phyloP scores from a whole-genome alignment of 2,888 invertebrate species.

The Ametastegia equiseti region DNA sequence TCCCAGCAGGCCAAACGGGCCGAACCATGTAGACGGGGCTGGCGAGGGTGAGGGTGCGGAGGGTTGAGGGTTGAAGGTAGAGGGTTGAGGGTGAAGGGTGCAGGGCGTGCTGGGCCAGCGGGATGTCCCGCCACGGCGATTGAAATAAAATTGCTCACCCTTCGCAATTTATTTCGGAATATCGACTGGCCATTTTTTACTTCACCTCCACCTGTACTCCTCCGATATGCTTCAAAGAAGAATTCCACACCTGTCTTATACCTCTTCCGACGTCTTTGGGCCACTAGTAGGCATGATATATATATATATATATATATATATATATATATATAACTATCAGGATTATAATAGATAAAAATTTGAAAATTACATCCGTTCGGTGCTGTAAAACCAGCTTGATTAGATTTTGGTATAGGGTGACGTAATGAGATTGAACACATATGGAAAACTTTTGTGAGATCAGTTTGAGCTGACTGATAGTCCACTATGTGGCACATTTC shows the following conservation, averaged over 20 bases:
- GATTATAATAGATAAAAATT: too few relatives aligned
- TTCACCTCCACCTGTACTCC: conserved; percentile 5
- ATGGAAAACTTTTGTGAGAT: too few relatives aligned
- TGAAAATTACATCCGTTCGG: too few relatives aligned
- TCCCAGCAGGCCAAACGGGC: conserved; percentile 30
- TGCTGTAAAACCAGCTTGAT: too few relatives aligned
- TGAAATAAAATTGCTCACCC: conserved; percentile 50
- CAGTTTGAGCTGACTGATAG: too few relatives aligned
- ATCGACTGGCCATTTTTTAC: conserved; percentile 47
- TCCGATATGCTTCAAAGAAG: not conserved
- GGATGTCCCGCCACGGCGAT: conserved; percentile 48
- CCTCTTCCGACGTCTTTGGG: not conserved
- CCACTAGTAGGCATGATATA: too few relatives aligned
- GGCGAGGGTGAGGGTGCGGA: conserved; percentile 2
- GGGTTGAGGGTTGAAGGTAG: too few relatives aligned
- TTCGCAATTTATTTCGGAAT: conserved; percentile 50
- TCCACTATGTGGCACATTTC: too few relatives aligned
- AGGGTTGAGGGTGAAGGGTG: not conserved
- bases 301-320: too few relatives aligned
- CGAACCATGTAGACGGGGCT: not conserved
- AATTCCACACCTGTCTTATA: not conserved
- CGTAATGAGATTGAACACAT: too few relatives aligned
- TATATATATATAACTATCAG: too few relatives aligned
- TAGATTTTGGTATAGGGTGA: too few relatives aligned
- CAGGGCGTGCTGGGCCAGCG: conserved; percentile 35